Conservation (phyloP, 2,113 vertebrate genomes). For the Grallaria varia region DNA sequence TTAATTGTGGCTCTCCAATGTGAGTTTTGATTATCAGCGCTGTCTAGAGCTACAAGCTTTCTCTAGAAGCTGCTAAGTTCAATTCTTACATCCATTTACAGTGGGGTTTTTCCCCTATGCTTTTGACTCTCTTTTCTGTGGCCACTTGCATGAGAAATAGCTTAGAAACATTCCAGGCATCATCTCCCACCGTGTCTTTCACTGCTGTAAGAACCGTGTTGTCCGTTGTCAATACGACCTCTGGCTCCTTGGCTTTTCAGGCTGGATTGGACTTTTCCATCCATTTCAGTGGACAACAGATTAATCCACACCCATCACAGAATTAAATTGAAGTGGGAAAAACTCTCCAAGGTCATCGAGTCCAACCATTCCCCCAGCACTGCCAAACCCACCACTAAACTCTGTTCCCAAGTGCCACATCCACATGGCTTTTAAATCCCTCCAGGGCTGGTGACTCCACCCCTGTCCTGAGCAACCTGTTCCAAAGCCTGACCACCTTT, state of each 20-base stretch:
- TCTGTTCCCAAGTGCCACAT: not conserved
- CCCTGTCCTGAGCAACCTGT: not conserved
- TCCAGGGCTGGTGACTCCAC: not conserved
- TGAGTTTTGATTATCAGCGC: not conserved
- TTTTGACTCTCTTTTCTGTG: not conserved
- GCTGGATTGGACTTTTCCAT: not conserved
- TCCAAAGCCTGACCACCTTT: not conserved
- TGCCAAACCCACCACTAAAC: not conserved
- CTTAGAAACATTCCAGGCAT: not conserved
- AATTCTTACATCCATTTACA: not conserved
- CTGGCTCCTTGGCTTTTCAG: not conserved
- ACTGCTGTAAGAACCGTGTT: not conserved
- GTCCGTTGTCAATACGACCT: not conserved
- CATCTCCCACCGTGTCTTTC: not conserved
- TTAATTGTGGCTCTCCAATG: not conserved
- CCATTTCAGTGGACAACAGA: not conserved
- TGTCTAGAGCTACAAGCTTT: not conserved
- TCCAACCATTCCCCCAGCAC: not conserved
- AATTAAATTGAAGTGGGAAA: not conserved
- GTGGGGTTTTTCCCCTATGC: rapidly evolving
- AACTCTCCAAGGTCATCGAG: not conserved
- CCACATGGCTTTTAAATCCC: not conserved
- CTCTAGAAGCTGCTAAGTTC: not conserved
- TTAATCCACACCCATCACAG: not conserved
- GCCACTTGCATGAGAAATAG: not conserved